Conservation (phyloP, 2,797 vertebrate species). For the Galago senegalensis region DNA sequence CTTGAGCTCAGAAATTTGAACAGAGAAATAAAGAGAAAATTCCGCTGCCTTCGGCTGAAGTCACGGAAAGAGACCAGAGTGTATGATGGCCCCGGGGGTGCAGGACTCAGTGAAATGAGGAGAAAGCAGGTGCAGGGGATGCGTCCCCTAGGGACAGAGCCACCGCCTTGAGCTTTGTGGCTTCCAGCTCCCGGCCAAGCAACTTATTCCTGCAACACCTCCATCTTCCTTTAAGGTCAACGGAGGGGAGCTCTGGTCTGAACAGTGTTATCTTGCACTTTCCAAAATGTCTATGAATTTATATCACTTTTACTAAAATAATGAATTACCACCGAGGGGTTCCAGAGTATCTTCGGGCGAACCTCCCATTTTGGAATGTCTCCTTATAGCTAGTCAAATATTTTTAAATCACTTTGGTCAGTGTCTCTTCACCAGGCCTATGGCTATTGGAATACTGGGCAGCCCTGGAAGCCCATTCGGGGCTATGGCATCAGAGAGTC, state of each 20-base stretch:
- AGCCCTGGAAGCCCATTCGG: neutral
- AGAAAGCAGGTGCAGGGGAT: neutral
- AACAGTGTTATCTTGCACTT: conserved; percentile 7
- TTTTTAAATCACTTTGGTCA: neutral
- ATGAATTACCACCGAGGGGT: neutral
- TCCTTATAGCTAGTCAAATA: neutral
- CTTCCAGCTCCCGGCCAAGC: neutral
- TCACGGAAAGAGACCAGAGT: neutral
- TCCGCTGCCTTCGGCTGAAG: neutral
- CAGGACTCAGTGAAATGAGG: neutral
- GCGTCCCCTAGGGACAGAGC: neutral
- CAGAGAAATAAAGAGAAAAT: neutral
- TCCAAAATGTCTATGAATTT: neutral
- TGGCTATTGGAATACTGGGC: neutral
- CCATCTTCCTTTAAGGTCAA: neutral
- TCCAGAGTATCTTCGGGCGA: neutral
- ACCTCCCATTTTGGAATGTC: neutral
- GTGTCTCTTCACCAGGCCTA: neutral
- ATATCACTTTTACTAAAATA: conserved; percentile 13
- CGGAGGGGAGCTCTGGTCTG: neutral
- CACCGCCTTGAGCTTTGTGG: neutral
- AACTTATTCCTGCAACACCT: neutral
- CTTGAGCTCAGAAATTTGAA: neutral
- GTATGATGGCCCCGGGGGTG: neutral
- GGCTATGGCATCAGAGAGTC: neutral